Evolutionary conservation across 1,140 invertebrate species (phyloP).

Genomic region (Tetraneura akinire): DNA sequence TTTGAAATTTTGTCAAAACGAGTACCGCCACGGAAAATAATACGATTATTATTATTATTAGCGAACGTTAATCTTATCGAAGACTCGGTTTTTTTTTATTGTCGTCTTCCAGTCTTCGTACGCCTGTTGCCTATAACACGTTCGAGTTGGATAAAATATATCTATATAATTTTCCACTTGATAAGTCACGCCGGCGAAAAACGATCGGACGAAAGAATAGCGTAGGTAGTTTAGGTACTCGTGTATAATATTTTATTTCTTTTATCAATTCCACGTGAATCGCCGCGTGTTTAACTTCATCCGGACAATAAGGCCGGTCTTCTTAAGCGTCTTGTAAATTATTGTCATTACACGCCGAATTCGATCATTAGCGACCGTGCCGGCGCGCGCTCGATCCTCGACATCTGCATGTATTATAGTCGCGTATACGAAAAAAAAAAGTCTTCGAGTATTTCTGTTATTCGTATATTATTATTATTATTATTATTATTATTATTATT

Average conservation of each 20-base stretch:
- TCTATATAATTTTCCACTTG: slow-evolving; percentile 7
- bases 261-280: not conserved
- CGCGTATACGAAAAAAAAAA: too few species aligned
- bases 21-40: not conserved
- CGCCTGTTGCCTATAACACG: too few species aligned
- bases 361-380: slow-evolving; percentile 20
- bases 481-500: too few species aligned
- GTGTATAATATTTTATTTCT: slow-evolving; percentile 30
- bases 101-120: slow-evolving; percentile 8
- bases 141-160: too few species aligned
- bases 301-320: not conserved
- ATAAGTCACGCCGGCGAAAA: slow-evolving; percentile 12
- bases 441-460: too few species aligned
- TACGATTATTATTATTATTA: slow-evolving; percentile 20
- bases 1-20: not conserved
- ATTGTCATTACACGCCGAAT: not conserved
- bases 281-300: slow-evolving; percentile 33
- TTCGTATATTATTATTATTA: too few species aligned
- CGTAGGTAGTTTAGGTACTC: too few species aligned
- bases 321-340: not conserved
- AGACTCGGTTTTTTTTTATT: too few species aligned
- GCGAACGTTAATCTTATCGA: too few species aligned
- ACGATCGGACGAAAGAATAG: not conserved
- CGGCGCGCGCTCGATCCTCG: not conserved
- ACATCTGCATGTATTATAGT: slow-evolving; percentile 3